Percentiles rank a stretch among this genome's conserved stretches.
Conservation (phyloP, 2,113 vertebrate species). For the Crocuta crocuta region DNA sequence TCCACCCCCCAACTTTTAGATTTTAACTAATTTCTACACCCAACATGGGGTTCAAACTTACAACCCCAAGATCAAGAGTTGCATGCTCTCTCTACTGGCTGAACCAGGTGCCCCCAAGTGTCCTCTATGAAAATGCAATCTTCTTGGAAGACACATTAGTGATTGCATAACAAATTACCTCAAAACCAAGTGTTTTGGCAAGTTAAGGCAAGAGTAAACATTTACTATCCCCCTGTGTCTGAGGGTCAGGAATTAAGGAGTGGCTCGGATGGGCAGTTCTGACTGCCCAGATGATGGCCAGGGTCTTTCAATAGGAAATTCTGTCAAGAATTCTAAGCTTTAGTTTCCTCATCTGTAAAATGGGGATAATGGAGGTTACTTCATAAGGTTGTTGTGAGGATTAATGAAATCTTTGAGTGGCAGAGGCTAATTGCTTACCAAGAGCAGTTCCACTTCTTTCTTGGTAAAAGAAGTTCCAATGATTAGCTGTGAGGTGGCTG, state of each 20-base stretch:
- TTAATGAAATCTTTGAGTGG: not conserved
- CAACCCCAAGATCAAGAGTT: not conserved
- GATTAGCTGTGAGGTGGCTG: not conserved
- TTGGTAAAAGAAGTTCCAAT: not conserved
- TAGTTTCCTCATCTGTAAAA: not conserved
- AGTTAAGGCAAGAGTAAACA: not conserved
- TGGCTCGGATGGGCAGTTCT: not conserved
- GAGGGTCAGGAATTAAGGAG: not conserved
- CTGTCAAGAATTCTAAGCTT: not conserved
- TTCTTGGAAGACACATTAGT: not conserved
- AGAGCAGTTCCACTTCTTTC: not conserved
- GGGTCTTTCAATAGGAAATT: not conserved
- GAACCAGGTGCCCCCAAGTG: not conserved
- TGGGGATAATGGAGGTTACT: not conserved
- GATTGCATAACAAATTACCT: not conserved
- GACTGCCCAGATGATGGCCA: not conserved
- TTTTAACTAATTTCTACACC: not conserved
- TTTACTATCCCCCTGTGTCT: not conserved
- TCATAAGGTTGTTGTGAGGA: not conserved
- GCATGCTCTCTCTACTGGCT: not conserved
- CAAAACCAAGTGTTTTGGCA: not conserved
- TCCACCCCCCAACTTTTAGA: no score
- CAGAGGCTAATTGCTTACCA: not conserved
- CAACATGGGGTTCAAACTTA: not conserved
- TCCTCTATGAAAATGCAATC: not conserved